Evolutionary conservation across 2,888 invertebrate species (phyloP).

Genomic region (Nipponacmea schrenckii): DNA sequence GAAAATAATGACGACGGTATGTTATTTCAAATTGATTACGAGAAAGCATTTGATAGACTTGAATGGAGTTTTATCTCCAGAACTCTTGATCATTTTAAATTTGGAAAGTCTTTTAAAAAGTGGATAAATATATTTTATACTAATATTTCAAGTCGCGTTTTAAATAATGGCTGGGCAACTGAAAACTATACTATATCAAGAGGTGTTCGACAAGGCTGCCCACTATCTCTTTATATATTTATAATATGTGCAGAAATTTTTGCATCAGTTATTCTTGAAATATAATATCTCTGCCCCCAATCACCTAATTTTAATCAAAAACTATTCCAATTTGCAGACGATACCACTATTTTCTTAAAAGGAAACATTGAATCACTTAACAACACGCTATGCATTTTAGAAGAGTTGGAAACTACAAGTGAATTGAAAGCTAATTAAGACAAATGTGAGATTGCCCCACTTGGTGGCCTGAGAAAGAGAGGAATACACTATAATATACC

Average conservation of each 20-base stretch:
- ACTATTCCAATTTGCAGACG: background rate
- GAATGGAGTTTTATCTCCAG: background rate
- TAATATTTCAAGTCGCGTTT: background rate
- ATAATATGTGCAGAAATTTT: background rate
- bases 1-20: background rate
- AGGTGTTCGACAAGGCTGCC: background rate
- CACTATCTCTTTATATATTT: background rate
- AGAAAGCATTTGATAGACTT: background rate
- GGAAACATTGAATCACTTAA: background rate
- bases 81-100: background rate
- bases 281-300: background rate
- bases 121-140: conserved; percentile 4
- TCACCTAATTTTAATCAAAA: background rate
- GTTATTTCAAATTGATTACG: background rate
- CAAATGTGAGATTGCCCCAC: background rate
- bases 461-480: background rate
- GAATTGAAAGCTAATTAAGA: too few relatives aligned
- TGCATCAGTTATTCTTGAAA: background rate
- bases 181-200: background rate
- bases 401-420: too few relatives aligned
- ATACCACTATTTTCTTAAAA: background rate
- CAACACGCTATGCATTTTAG: too few relatives aligned
- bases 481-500: too few relatives aligned
- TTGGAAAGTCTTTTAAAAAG: background rate
- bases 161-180: background rate